Evolutionary conservation across 2,797 vertebrate species (phyloP), one percentile per base, ranked within the genome.

Genomic region (Balearica regulorum): DNA sequence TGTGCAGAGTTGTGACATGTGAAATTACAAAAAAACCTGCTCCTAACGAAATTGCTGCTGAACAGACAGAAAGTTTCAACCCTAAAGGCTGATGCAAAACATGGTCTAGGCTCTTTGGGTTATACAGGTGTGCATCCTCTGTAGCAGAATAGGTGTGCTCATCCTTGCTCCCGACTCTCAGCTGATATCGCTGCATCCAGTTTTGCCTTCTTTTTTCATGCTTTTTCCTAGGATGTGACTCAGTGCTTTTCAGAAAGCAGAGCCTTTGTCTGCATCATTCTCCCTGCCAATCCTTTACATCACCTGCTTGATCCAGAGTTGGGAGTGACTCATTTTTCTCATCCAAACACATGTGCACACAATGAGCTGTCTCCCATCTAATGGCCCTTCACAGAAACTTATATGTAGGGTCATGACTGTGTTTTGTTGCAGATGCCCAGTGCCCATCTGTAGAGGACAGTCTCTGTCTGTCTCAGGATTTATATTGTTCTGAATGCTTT

Each of bases 301-400:
- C 96, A 97, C 95, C 93, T 97, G 93, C 94, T 94, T 95, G 94
- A 93, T 96, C 93, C 90, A 93, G 91, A 91, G 72, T 49, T 96
- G 89, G 82, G 95, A 96, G 79, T 97, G 97, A 96, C 89, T 97
- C 94, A 97, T 95, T 96, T 97, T 97, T 96, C 94, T 94, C 91
- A 86, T 95, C 76, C 79, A 91, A 94, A 90, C 94, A 97, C 94
- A 96, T 95, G 92, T 91, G 94, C 87, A 73, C 90, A 92, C 96
- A 97, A 94, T 92, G 93, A 96, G 89, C 93, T 94, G 87, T 96
- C 94, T 96, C 66, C 81, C 66, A 46, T 93, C 95, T 96, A 96
- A 96, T 90, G 92, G 90, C 93, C 92, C 91, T 95, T 96, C 91
- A 93, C 82, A 91, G 94, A 97, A 95, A 96, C 95, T 96, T 97